Base-by-base conservation (phyloP, 2,113 vertebrate species). In the Euleptes europaea region DNA sequence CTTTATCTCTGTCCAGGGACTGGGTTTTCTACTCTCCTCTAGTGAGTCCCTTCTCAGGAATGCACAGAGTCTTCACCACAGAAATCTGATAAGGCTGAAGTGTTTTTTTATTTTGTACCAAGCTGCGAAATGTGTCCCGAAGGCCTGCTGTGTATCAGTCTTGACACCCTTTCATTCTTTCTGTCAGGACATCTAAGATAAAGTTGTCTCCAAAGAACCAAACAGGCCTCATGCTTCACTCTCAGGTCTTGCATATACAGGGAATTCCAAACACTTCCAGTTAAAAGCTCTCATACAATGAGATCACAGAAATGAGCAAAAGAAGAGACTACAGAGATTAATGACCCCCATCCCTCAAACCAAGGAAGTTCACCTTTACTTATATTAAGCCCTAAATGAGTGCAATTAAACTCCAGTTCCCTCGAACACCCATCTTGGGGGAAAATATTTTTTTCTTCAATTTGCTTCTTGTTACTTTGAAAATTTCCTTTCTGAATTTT, bases 111-210 rank as follows among this genome's bases (percentile, higher is more conserved):
- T 31, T 69, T 38, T 76, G 90, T 86, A 78, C 93, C 88, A 89
- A 85, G 88, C 84, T 67, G 86, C 1, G 5, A 66, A 10, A 44
- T 0, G 33, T 71, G 79, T n/a, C 77, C 23, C 0, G 82, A 49
- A 60, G 74, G 72, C 63, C 88, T 94, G 93, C 57, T 72, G 63
- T 75, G 33, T 31, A 75, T 90, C 85, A 57, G 19, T 33, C 78
- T n/a, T 81, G 86, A 93, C 83, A 90, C n/a, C 0, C 92, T 85
- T 86, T 85, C 88, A 78, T 88, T 60, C 74, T 74, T 87, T 77
- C 60, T 38, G 23, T 66, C 71, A 69, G 40, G 0, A 3, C 47
- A 38, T n/a, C 60, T 31, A 54, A 78, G 92, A 83, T 84, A 79
- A 87, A 89, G 3, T 13, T 78, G 78, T 92, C n/a, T 33, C 66